Evolutionary conservation across 2,113 vertebrate genomes (phyloP), one percentile per base, ranked within the genome.

Genomic region (Anser brachyrhynchus): DNA sequence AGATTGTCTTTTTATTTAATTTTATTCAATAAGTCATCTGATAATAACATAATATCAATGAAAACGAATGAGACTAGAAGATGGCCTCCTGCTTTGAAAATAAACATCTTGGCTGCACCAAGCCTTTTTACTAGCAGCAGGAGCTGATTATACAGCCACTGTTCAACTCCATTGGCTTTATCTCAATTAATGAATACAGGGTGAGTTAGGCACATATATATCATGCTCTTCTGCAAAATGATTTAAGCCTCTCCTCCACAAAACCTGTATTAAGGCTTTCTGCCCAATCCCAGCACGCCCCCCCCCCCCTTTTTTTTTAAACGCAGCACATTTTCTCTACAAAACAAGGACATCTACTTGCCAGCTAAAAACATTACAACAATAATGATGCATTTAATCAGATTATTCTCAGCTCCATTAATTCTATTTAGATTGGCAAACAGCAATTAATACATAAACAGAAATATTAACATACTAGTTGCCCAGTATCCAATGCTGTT

Each of bases 31-130:
- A 93, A 95, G 83, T 81, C 76, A 90, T 91, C 90, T 67, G 61
- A 91, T 90, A 97, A 93, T 51, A 95, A 87, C 69, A 85, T 62
- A 79, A 80, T 70, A 95, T 74, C 72, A 91, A 3, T 55, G 76
- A 67, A 76, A 94, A 90, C n/a, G 73, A 65, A 77, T 14, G 70
- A 78, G 70, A 44, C 51, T 37, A 35, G 82, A 92, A 91, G 92
- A 93, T 76, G 87, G 93, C 91, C 94, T 96, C 90, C 96, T 89
- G 94, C 96, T 91, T 95, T 35, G 91, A 96, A 95, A 97, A 95
- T 94, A 88, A 96, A 95, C 79, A 91, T 87, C 90, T 87, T 89
- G 90, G 73, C 89, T 88, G 43, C 91, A 94, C 73, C 73, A 73
- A 88, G 66, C 69, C 93, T 78, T 93, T 92, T 88, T 59, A 73